Base-by-base conservation (phyloP, 2,888 invertebrate genomes). In the Xestoiulus laeticollis region DNA sequence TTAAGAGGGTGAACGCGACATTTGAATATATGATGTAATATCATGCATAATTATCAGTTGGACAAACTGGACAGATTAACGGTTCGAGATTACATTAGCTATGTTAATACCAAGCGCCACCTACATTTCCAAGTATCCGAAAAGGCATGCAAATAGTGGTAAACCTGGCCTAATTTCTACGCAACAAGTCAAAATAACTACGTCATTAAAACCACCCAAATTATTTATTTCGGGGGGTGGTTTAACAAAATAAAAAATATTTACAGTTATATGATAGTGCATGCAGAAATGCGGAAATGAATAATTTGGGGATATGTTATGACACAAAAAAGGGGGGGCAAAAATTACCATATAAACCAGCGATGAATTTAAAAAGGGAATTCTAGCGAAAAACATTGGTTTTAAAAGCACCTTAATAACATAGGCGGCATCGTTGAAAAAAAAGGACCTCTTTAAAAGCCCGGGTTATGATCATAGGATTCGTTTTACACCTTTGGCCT, bases 401-500 rank as follows among this genome's bases (percentile, higher is more conserved):
- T 59, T 59, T 22, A 59, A 59, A 59, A 59, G 59, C 22, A 22
- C 22, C 22, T 8, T 59, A 59, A 59, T 59, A 59, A 59, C 59
- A 59, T 8, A 59, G 59, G 59, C 59, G 59, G 59, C 59, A 22
- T 22, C 22, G 59, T 4, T 19, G 22, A 22, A 8, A 59, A 59
- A 59, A 48, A 59, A 59, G 59, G 59, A 59, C 59, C 59, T 59
- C 59, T 59, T 59, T 59, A 59, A 59, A 59, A 59, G 59, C 59
- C 59, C 59, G 22, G 59, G 59, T 59, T 59, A 59, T 59, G 59
- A 59, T 59, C 22, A 10, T 22, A 22, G 22, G 59, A 59, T 59
- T 59, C 59, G 22, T 59, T 22, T 59, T 22, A 59, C 59, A 59
- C 59, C 59, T 59, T 59, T 22, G 59, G 22, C 59, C 59, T 53